Base-by-base conservation (phyloP, 2,113 vertebrate species). In the Amphilophus citrinellus region DNA sequence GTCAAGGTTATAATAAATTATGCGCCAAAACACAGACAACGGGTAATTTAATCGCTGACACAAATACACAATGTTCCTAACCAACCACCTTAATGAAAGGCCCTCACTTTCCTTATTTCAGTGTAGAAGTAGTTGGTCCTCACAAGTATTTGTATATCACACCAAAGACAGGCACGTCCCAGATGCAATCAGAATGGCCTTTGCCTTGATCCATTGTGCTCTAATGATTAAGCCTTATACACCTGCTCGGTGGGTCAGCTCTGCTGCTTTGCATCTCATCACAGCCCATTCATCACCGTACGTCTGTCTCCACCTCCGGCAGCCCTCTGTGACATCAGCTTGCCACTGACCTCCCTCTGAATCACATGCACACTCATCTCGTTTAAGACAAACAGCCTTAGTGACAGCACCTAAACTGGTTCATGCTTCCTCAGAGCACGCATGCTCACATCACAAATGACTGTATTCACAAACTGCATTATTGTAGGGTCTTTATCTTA, bases 251-350 rank as follows among this genome's bases (percentile, higher is more conserved):
- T 76, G 89, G 66, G 89, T 77, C 84, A 24, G 84, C 79, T 86
- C 83, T 84, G 91, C 89, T 89, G 87, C 91, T 89, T 76, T 88
- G 91, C 93, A 92, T 93, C 90, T 94, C 90, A 93, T 95, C 92
- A 91, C 79, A 80, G 79, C 87, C 86, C 93, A 93, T 94, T 94
- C 90, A 93, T 95, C 94, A 94, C 84, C 10, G 10, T 2, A 15
- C 15, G 32, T 80, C 90, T 47, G 58, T 88, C 65, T 89, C 80
- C 84, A 88, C 84, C 89, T 78, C 84, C 85, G 71, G 81, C 84
- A 81, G 82, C 78, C 79, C 59, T 76, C 82, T 30, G 80, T 90
- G 91, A 82, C 86, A 80, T 79, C 87, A 57, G 81, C 71, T 65
- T n/a, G 66, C 83, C 61, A 24, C 7, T 91, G 82, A 81, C 86